Evolutionary conservation across 1,140 invertebrate genomes (phyloP).

Genomic region (Tetramorium simillimum): DNA sequence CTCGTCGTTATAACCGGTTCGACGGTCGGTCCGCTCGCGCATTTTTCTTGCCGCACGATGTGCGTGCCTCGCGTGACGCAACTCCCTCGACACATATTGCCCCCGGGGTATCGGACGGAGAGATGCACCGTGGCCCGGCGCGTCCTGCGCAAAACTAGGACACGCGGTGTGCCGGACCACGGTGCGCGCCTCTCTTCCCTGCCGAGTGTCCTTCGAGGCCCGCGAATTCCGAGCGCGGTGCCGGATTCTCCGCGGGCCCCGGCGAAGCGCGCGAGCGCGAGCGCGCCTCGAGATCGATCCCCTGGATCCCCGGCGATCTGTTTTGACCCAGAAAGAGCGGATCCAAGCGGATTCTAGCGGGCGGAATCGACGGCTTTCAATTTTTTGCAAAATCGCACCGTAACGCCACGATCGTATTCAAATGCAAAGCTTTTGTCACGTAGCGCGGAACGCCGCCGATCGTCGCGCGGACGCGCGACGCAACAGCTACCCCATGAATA

Average conservation of each 20-base stretch:
- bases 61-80: slow-evolving; percentile 66
- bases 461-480: slow-evolving; percentile 43
- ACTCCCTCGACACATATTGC: slow-evolving; percentile 62
- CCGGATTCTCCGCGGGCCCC: no score
- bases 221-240: neutral
- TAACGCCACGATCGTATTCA: slow-evolving; percentile 19
- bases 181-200: neutral
- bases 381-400: slow-evolving; percentile 30
- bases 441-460: slow-evolving; percentile 35
- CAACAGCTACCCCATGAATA: slow-evolving; percentile 70
- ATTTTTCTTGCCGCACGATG: slow-evolving; percentile 64
- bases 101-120: slow-evolving; percentile 53
- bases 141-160: slow-evolving; percentile 65
- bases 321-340: slow-evolving; percentile 42
- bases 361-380: neutral
- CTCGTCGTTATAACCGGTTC: slow-evolving; percentile 73
- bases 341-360: slow-evolving; percentile 1
- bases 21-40: slow-evolving; percentile 39
- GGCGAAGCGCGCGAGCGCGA: neutral
- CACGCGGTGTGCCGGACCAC: slow-evolving; percentile 59
- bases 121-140: slow-evolving; percentile 67
- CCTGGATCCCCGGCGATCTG: neutral
- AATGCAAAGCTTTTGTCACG: slow-evolving; percentile 37
- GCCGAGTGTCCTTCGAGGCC: neutral
- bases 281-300: neutral